Conservation (phyloP, 2,113 vertebrate genomes). For the Ochotona curzoniae region DNA sequence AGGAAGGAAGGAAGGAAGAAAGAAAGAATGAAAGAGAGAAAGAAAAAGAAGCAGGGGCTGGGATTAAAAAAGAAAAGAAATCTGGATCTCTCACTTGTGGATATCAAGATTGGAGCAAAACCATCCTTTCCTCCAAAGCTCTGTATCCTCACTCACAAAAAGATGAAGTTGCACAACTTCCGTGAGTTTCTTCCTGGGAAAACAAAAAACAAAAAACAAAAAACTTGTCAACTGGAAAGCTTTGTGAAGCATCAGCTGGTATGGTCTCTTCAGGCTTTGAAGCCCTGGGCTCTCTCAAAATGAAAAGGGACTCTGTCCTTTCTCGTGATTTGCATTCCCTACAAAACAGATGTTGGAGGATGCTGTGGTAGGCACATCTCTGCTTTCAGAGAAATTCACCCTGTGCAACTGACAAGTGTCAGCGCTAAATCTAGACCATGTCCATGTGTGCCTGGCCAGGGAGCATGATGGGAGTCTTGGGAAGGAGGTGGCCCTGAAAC, state of each 20-base stretch:
- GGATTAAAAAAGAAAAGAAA: neutral
- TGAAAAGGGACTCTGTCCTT: slow-evolving; percentile 64
- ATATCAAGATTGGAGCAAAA: neutral
- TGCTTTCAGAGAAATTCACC: slow-evolving; percentile 79
- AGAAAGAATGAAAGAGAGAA: too few species aligned
- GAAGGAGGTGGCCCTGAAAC: slow-evolving; percentile 83
- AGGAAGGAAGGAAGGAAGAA: too few species aligned
- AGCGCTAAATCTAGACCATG: slow-evolving; percentile 69
- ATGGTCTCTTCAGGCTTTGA: neutral
- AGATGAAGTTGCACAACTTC: too few species aligned
- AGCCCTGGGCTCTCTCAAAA: neutral
- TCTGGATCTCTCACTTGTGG: neutral
- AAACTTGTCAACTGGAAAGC: neutral
- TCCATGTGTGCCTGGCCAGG: slow-evolving; percentile 73
- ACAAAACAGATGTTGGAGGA: slow-evolving; percentile 78
- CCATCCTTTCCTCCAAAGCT: neutral
- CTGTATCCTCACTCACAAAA: neutral
- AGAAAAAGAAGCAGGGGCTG: neutral
- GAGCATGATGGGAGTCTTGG: slow-evolving; percentile 66
- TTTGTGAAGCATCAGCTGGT: neutral
- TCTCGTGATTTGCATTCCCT: slow-evolving; percentile 70
- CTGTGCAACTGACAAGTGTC: slow-evolving; percentile 82
- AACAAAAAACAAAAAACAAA: neutral
- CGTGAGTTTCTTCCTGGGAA: neutral
- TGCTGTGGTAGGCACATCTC: slow-evolving; percentile 75